These are phyloP conservation scores for Aradophagus sp. DNA, from an alignment of 1,140 invertebrate genomes.

Conservation along the genomic window DNA sequence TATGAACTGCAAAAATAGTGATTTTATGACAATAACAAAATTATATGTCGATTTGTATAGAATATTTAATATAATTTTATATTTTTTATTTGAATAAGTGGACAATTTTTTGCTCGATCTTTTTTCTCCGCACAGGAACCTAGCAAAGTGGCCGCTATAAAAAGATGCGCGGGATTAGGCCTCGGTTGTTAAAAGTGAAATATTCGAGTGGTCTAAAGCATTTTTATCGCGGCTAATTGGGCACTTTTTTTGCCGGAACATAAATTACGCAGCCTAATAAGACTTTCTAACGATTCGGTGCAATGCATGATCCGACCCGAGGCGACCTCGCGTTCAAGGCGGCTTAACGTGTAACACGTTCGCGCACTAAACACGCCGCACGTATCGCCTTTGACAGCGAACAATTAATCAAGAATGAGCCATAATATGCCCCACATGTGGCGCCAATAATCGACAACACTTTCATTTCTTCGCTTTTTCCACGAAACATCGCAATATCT, in stretches of 20 bases:
- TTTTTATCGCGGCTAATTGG: conserved; percentile 28
- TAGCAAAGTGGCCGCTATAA: not conserved
- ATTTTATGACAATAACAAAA: no score
- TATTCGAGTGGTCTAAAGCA: conserved; percentile 4
- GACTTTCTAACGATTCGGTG: conserved; percentile 70
- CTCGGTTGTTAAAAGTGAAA: conserved; percentile 11
- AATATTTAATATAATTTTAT: no score
- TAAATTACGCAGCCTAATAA: conserved; percentile 55
- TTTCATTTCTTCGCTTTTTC: conserved; percentile 37
- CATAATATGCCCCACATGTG: conserved; percentile 54
- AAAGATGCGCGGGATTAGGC: not conserved
- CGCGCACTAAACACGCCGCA: conserved; percentile 48
- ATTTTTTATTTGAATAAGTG: no score
- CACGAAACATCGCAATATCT: conserved; percentile 13
- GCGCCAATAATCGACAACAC: conserved; percentile 41
- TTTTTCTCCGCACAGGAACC: no score
- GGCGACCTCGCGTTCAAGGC: conserved; percentile 58
- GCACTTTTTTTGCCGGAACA: conserved; percentile 22
- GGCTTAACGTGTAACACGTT: conserved; percentile 55
- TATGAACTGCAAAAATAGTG: no score
- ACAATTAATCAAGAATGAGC: conserved; percentile 69
- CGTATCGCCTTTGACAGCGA: conserved; percentile 51
- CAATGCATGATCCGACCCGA: conserved; percentile 65
- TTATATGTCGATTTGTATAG: no score
- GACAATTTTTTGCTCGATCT: no score